These are phyloP conservation scores for Trichechus manatus DNA, from an alignment of 2,113 vertebrate genomes.

Conservation along the genomic window DNA sequence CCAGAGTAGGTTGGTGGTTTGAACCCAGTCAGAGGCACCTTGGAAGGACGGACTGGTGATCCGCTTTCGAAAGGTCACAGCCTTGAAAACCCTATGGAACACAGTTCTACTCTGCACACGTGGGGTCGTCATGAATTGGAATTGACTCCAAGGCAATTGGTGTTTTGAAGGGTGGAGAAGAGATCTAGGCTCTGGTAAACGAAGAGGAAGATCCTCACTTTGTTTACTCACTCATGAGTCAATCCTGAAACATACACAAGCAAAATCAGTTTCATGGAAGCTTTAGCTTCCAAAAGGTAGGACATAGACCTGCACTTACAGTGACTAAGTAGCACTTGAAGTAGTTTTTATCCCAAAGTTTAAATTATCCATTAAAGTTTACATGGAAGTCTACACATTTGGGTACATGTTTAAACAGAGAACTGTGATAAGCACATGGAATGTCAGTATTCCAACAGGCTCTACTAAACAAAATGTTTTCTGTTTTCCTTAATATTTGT, in stretches of 20 bases:
- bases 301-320: not conserved
- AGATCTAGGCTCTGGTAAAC: not conserved
- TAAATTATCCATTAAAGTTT: slow-evolving; percentile 35
- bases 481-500: slow-evolving; percentile 48
- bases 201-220: not conserved
- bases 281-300: slow-evolving; percentile 15
- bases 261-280: slow-evolving; percentile 19
- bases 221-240: not conserved
- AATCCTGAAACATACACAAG: not conserved
- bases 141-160: too few species aligned
- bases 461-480: slow-evolving; percentile 35
- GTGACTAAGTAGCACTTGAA: not conserved
- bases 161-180: not conserved
- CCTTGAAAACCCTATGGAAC: too few species aligned
- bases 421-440: not conserved
- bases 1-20: not conserved
- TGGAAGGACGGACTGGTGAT: too few species aligned
- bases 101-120: too few species aligned
- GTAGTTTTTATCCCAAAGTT: slow-evolving; percentile 6
- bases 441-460: not conserved
- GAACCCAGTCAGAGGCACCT: too few species aligned
- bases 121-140: too few species aligned
- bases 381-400: not conserved
- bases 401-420: slow-evolving; percentile 44
- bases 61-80: too few species aligned